phyloP scores from a whole-genome alignment of 2,113 vertebrate species.

The Gulo gulo region DNA sequence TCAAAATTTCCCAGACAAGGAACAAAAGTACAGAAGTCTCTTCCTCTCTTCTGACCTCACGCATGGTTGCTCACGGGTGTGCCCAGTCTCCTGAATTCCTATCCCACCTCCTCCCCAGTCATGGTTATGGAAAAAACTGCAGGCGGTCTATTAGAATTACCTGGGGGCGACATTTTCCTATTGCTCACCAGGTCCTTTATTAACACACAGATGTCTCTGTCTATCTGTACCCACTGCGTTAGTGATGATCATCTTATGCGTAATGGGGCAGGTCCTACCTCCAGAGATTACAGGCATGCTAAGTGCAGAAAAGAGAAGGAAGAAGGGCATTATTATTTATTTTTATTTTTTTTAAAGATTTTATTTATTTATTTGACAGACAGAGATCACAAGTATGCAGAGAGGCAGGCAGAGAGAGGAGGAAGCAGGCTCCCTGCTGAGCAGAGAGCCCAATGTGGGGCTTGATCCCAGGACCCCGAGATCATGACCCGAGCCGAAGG shows the following conservation, averaged over 20 bases:
- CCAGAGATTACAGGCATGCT: background rate
- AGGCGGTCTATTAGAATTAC: background rate
- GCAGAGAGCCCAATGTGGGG: too few relatives aligned
- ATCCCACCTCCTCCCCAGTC: background rate
- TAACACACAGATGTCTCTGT: background rate
- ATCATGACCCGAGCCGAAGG: too few relatives aligned
- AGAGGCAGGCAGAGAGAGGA: too few relatives aligned
- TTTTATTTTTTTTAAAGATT: too few relatives aligned
- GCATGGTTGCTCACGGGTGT: rapidly evolving
- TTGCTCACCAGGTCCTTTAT: background rate
- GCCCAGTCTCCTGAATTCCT: background rate
- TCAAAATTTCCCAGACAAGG: background rate
- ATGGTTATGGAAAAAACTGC: background rate
- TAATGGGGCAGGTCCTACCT: background rate
- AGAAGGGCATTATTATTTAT: too few relatives aligned
- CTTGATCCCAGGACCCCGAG: too few relatives aligned
- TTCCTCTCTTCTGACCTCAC: background rate
- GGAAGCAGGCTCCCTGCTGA: too few relatives aligned
- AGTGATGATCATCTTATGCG: background rate
- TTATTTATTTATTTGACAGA: too few relatives aligned
- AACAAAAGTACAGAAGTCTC: background rate
- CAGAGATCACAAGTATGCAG: too few relatives aligned
- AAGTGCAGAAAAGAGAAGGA: background rate
- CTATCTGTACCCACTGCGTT: rapidly evolving
- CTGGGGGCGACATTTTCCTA: background rate